Evolutionary conservation across 2,797 vertebrate genomes (phyloP), one percentile per base, ranked within the genome.

Genomic region (Xenopus petersii): DNA sequence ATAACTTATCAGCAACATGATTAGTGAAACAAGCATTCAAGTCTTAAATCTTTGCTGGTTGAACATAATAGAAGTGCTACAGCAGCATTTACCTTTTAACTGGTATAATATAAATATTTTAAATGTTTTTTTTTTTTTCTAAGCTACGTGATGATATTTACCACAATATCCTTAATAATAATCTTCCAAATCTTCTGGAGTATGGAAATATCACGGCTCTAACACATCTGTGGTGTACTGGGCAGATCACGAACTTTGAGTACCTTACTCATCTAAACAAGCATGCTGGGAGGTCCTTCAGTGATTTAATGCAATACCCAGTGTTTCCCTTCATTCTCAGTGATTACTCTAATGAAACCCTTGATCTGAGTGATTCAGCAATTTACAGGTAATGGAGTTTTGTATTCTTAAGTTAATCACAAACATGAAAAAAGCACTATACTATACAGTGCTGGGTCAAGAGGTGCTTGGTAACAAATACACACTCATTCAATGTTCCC

Each of bases 241-340:
- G 95, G 55, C 98, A 99, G 85, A 98, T 99, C 85, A 96, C 97
- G 26, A 99, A 98, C 87, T 99, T 99, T 67, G 98, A 99, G 82
- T 99, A 99, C 85, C 91, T 99, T 83, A 99, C 98, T 1, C 98
- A 99, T 80, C 91, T 99, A 81, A 99, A 99, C 90, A 99, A 99
- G 86, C 98, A 99, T n/a, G 94, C 98, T 0, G 98, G 98, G 0
- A 96, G 98, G 81, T 99, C 97, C 80, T 99, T 99, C 87, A 99
- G 98, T 71, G 98, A 99, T 82, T 94, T 99, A 81, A 99, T 99
- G 98, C 98, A 99, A 82, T 99, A 99, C 83, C 98, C 98, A 0
- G 96, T 99, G 81, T 99, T 99, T 88, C 98, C 98, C 11, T 99
- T 99, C 70, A 96, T 99, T 79, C 92, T 99, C 81, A 88, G 94